These are phyloP conservation scores for Hydrozoanthus gracilis DNA, from an alignment of 92 coral and sea anemone species.

Conservation along the genomic window DNA sequence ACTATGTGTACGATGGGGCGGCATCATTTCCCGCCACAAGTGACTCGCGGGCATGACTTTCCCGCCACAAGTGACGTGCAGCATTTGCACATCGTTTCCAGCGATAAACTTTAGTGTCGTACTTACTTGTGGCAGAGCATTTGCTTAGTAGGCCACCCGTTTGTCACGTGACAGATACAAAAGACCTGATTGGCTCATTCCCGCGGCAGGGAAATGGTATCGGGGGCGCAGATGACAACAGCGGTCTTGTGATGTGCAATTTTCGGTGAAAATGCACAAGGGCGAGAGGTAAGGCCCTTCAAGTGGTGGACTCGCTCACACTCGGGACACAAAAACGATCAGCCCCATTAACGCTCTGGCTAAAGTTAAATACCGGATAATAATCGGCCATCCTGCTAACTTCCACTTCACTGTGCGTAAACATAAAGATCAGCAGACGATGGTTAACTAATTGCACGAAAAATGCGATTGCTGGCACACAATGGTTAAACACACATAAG, in stretches of 20 bases:
- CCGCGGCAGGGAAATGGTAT: constrained; percentile 99
- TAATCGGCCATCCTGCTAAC: constrained; percentile 51
- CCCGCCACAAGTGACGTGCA: constrained; percentile 54
- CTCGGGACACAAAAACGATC: constrained; percentile 43
- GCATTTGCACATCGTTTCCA: constrained; percentile 27
- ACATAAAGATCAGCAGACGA: constrained; percentile 25
- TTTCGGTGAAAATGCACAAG: constrained; percentile 71
- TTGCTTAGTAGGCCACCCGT: constrained; percentile 82
- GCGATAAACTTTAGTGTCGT: constrained; percentile 36
- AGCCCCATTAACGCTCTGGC: constrained; percentile 42
- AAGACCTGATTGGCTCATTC: constrained; percentile 97
- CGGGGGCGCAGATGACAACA: constrained; percentile 96
- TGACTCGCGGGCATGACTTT: constrained; percentile 65
- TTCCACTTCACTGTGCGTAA: constrained; percentile 52
- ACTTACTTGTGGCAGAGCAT: constrained; percentile 46
- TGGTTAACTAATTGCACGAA: constrained; percentile 48
- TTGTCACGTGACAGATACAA: constrained; percentile 95
- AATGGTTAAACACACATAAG: constrained; percentile 27
- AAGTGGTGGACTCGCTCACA: constrained; percentile 20
- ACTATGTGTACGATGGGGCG: constrained; percentile 6
- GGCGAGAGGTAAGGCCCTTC: constrained; percentile 94
- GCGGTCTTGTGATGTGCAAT: constrained; percentile 70
- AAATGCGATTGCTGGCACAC: constrained; percentile 47
- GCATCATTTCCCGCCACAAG: constrained; percentile 28
- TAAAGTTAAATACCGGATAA: constrained; percentile 36